phyloP scores from a whole-genome alignment of 2,797 vertebrate species.

The Micropoecilia bifurca region DNA sequence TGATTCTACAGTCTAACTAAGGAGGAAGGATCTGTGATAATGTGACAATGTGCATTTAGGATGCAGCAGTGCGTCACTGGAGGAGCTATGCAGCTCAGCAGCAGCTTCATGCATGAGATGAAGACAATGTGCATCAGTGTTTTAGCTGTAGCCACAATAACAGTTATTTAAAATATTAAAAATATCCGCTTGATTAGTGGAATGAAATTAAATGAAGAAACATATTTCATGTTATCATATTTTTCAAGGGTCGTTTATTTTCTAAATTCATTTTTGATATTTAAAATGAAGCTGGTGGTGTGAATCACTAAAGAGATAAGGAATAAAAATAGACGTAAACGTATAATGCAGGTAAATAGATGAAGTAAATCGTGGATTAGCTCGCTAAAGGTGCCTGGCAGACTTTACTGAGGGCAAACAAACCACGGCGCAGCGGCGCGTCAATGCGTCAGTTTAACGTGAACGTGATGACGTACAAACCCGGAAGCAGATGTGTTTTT shows the following conservation, averaged over 20 bases:
- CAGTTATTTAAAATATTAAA: not conserved
- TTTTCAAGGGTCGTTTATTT: not conserved
- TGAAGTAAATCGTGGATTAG: not conserved
- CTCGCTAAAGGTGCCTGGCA: not conserved
- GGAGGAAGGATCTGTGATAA: too few species aligned
- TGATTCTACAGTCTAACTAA: too few species aligned
- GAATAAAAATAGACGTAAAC: too few species aligned
- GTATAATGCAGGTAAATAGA: too few species aligned
- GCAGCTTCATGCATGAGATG: too few species aligned
- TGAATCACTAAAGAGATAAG: too few species aligned
- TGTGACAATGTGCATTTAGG: too few species aligned
- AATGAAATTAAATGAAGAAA: not conserved
- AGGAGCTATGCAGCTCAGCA: too few species aligned
- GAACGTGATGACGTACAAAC: constrained; percentile 31
- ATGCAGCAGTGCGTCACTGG: too few species aligned
- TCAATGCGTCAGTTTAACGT: constrained; percentile 5
- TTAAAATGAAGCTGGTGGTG: not conserved
- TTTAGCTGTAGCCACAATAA: too few species aligned
- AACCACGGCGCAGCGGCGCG: accelerated
- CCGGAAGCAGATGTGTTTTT: constrained; percentile 24
- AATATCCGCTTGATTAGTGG: not conserved
- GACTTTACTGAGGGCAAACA: not conserved
- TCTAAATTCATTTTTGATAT: not conserved
- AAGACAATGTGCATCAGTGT: too few species aligned
- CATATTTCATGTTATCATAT: not conserved